Percentiles rank a stretch among this genome's conserved stretches.
Conservation (phyloP, 2,888 invertebrate genomes). For the Amphipyra tragopoginis region DNA sequence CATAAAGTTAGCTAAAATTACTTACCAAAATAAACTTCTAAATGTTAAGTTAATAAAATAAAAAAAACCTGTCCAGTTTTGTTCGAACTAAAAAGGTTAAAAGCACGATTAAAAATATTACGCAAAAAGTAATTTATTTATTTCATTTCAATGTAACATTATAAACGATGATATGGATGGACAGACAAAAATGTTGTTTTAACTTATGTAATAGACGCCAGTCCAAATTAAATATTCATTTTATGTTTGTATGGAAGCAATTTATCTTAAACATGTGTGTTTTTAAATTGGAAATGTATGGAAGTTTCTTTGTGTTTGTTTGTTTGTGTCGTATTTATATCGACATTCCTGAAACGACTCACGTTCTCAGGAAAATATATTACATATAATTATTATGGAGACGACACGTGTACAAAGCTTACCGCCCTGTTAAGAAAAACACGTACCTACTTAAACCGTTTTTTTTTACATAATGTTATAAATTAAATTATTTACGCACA, state of each 20-base stretch:
- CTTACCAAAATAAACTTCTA: neutral
- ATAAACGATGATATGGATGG: slow-evolving; percentile 49
- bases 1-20: no score
- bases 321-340: slow-evolving; percentile 46
- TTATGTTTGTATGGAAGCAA: slow-evolving; percentile 58
- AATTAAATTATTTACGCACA: slow-evolving; percentile 19
- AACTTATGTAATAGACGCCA: slow-evolving; percentile 60
- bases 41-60: neutral
- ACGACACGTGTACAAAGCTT: slow-evolving; percentile 56
- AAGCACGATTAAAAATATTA: slow-evolving; percentile 11
- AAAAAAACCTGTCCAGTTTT: neutral
- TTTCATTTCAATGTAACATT: slow-evolving; percentile 54
- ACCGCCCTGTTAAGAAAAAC: slow-evolving; percentile 51
- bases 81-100: slow-evolving; percentile 12
- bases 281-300: slow-evolving; percentile 61
- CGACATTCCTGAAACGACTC: slow-evolving; percentile 74
- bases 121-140: slow-evolving; percentile 20
- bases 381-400: slow-evolving; percentile 59
- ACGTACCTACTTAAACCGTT: slow-evolving; percentile 52
- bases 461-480: slow-evolving; percentile 43
- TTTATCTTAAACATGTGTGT: slow-evolving; percentile 58
- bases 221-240: slow-evolving; percentile 65
- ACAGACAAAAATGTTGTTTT: slow-evolving; percentile 63
- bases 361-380: slow-evolving; percentile 70
- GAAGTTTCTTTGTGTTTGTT: slow-evolving; percentile 62